A percentile compares a stretch with the other conserved stretches of the same genome.
phyloP scores from a whole-genome alignment of 2,113 vertebrate species.

The Eudyptes chrysolophus region DNA sequence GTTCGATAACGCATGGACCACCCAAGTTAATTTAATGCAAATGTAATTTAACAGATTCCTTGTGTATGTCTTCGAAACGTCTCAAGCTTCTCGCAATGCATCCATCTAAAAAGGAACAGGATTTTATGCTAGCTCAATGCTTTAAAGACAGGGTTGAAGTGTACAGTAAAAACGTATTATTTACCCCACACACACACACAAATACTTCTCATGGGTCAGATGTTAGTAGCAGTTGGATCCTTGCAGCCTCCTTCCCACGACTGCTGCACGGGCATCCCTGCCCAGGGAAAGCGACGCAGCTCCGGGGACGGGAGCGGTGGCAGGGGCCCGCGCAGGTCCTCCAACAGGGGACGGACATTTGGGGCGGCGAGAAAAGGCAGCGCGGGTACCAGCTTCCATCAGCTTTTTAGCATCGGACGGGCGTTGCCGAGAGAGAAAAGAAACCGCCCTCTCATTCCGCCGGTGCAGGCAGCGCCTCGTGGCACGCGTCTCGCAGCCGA shows the following conservation, averaged over 20 bases:
- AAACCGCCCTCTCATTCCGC: accelerated
- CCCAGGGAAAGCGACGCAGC: neutral
- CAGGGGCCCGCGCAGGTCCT: neutral
- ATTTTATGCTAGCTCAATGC: neutral
- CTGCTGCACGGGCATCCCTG: too few relatives aligned
- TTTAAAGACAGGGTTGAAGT: neutral
- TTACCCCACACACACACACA: neutral
- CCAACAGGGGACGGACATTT: neutral
- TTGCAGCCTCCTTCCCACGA: neutral
- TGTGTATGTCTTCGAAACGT: neutral
- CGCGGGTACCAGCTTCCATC: neutral
- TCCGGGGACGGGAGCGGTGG: neutral
- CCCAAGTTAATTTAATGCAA: slow-evolving; percentile 72
- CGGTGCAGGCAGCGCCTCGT: too few relatives aligned
- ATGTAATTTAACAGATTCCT: slow-evolving; percentile 71
- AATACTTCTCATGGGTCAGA: neutral
- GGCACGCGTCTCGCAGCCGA: accelerated
- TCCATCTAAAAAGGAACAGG: neutral
- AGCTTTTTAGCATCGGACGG: neutral
- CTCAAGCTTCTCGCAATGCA: neutral
- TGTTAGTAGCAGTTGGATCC: neutral
- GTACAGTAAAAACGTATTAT: neutral
- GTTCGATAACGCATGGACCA: slow-evolving; percentile 60
- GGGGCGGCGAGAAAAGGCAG: neutral
- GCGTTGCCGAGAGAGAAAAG: neutral